Base-by-base conservation (phyloP, 2,113 vertebrate genomes). In the Solenodon paradoxus region DNA sequence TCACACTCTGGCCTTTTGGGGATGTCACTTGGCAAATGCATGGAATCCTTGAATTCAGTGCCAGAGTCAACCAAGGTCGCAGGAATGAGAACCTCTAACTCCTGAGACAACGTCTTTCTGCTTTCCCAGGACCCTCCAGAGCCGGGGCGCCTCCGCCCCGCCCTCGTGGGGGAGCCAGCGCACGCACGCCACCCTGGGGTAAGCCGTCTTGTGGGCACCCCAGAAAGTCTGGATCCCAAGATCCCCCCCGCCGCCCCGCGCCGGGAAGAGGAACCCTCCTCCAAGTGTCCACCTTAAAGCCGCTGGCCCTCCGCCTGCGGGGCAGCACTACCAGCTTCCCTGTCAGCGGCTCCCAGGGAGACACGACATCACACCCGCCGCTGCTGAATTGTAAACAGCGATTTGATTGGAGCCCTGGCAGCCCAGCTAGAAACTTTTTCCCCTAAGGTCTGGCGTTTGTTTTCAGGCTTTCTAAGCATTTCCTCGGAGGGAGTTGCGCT, bases 401-500 rank as follows among this genome's bases (percentile, higher is more conserved):
- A 88, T 84, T 96, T 92, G 84, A 92, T 97, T 98, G n/a, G n/a
- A n/a, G n/a, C n/a, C 96, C 96, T 97, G 88, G 95, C 97, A 96
- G 84, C 79, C 96, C 97, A 93, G 90, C 97, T 97, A 86, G n/a
- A 83, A 68, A 98, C 96, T n/a, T 8, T 40, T 93, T 53, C 59
- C 90, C 91, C 94, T 92, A 84, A 94, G 3, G n/a, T 78, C 97
- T 98, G 97, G 94, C 97, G 96, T 83, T 83, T 97, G 92, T 82
- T 91, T 92, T 88, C 96, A 97, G 97, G 96, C 97, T 98, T n/a
- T 98, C 97, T 95, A 98, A 98, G 97, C 96, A 98, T 98, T 98
- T 98, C 98, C 98, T 98, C 97, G 97, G 98, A 98, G 98, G 98
- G 97, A 82, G 95, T 96, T 97, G 95, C 93, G 97, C 97, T 98